These are phyloP conservation scores for Diabrotica virgifera DNA, from an alignment of 1,140 invertebrate species.

Conservation along the genomic window DNA sequence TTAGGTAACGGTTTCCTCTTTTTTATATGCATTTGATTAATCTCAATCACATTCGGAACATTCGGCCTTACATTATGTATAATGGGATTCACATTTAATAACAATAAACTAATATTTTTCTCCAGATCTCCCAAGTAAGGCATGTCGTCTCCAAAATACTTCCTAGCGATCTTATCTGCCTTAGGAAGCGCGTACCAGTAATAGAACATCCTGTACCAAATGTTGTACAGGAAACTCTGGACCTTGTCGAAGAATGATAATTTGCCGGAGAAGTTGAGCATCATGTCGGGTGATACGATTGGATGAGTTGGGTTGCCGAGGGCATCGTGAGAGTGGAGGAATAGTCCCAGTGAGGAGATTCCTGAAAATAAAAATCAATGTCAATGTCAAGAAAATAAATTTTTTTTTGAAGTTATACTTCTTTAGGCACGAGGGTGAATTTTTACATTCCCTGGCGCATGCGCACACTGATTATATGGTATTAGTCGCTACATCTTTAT, in stretches of 20 bases:
- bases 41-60: conserved; percentile 49
- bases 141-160: conserved; percentile 46
- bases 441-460: no score
- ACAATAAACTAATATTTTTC: conserved; percentile 52
- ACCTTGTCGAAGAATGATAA: conserved; percentile 15
- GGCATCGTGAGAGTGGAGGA: conserved; percentile 7
- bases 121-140: conserved; percentile 50
- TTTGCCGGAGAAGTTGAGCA: conserved; percentile 4
- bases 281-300: conserved; percentile 8
- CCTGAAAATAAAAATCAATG: background rate
- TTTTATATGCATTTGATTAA: conserved; percentile 51
- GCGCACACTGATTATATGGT: no score
- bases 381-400: no score
- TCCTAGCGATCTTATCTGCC: conserved; percentile 41
- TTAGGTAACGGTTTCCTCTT: conserved; percentile 41
- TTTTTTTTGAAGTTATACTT: no score
- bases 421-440: no score
- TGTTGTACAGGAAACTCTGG: conserved; percentile 13
- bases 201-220: conserved; percentile 20
- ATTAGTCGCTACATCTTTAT: no score
- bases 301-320: conserved; percentile 13
- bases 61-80: conserved; percentile 48
- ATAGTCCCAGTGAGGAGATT: conserved; percentile 2
- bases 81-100: conserved; percentile 51
- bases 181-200: conserved; percentile 19